Evolutionary conservation across 2,888 invertebrate genomes (phyloP).

Genomic region (Drosophila yooni): DNA sequence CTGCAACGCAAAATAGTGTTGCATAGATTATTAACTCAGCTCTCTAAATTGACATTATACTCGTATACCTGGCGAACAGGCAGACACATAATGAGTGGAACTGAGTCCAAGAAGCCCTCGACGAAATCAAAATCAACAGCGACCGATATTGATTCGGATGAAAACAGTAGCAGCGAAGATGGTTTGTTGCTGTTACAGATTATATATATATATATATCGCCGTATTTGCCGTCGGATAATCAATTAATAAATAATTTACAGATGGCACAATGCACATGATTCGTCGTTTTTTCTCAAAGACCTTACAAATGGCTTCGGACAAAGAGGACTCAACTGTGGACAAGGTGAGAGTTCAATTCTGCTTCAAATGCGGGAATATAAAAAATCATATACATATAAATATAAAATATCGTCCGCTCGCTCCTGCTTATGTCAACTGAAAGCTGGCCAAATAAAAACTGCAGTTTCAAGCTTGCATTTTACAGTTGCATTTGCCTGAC

Average conservation of each 20-base stretch:
- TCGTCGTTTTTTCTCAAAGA: constrained; percentile 88
- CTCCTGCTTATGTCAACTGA: neutral
- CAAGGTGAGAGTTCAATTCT: constrained; percentile 51
- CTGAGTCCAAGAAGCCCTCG: constrained; percentile 5
- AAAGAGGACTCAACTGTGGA: constrained; percentile 45
- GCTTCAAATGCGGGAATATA: neutral
- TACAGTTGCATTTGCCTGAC: neutral
- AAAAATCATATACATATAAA: neutral
- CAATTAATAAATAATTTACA: constrained; percentile 45
- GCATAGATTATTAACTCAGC: neutral
- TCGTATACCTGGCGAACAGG: neutral
- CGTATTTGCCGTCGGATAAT: constrained; percentile 8
- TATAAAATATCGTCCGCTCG: neutral
- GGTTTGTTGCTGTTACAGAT: constrained; percentile 25
- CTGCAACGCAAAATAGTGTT: constrained; percentile 13
- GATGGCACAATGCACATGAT: constrained; percentile 87
- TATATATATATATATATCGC: constrained; percentile 2
- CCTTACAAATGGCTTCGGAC: constrained; percentile 86
- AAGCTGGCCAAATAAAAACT: neutral
- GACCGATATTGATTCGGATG: constrained; percentile 33
- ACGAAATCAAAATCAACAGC: constrained; percentile 10
- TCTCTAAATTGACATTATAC: neutral
- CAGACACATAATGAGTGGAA: constrained; percentile 30
- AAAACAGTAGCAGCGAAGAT: constrained; percentile 19
- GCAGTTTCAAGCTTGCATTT: neutral